Base-by-base conservation (phyloP, 2,888 invertebrate species). In the Papilio demoleus region DNA sequence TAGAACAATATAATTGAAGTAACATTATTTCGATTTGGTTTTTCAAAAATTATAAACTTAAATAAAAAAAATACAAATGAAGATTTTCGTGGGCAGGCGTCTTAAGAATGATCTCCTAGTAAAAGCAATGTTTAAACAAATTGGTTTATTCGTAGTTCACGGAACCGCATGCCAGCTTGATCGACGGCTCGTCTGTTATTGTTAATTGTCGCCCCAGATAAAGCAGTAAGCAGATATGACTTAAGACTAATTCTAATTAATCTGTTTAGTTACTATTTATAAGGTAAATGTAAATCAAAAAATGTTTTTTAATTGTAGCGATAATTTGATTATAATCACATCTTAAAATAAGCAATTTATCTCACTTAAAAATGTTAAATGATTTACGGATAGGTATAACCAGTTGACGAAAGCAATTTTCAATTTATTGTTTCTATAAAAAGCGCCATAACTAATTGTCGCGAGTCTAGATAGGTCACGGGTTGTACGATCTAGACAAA, bases 381-480 rank as follows among this genome's bases (percentile, higher is more conserved):
- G n/a, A 60, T 40, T 11, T 62, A 45, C 17, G 31, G 2, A 22
- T 61, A 5, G 8, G 22, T 11, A 36, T 62, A 31, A 31, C 61
- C 63, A 69, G 71, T 70, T 72, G 71, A 47, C 58, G 58, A 31
- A 56, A 72, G 72, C 73, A 53, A 67, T 71, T 71, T 72, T 70
- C 66, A 74, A 72, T 72, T 72, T 70, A 62, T 70, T 60, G 67
- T 38, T 58, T 34, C 61, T 62, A 65, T 70, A 75, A 76, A 75
- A 70, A 74, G 72, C 72, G 27, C 17, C 31, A 70, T 71, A 73
- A 74, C 77, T 73, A 79, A 82, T 81, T 78, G 73, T 59, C 34
- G 31, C 70, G 70, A 73, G 76, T 77, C 83, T 82, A 85, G 84
- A 81, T 80, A 81, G 79, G 84, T 86, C 86, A 85, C 84, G 86